These are phyloP conservation scores for Luehdorfia chinensis DNA, from an alignment of 1,140 invertebrate genomes.

Conservation along the genomic window DNA sequence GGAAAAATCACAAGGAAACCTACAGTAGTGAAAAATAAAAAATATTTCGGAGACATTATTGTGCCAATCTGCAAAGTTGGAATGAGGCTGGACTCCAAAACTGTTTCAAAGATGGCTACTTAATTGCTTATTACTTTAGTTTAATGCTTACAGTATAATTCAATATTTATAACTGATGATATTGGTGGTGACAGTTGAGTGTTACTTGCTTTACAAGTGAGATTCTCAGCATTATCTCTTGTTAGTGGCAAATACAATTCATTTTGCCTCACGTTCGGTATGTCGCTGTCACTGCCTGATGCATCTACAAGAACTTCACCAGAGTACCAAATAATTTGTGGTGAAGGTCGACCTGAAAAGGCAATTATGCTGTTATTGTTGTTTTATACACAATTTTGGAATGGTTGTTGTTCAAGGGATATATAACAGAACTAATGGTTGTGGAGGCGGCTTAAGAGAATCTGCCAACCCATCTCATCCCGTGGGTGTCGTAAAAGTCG, in stretches of 20 bases:
- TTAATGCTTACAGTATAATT: conserved; percentile 66
- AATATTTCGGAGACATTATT: too few relatives aligned
- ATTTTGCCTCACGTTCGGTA: conserved; percentile 79
- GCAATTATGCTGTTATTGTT: neutral
- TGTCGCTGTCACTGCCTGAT: conserved; percentile 78
- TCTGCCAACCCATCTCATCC: too few relatives aligned
- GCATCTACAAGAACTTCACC: conserved; percentile 83
- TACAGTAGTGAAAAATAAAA: conserved; percentile 6
- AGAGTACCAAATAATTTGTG: conserved; percentile 83
- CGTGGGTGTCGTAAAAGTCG: too few relatives aligned
- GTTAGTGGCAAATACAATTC: conserved; percentile 79
- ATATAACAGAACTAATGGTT: too few relatives aligned
- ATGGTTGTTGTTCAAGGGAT: too few relatives aligned
- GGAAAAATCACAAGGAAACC: too few relatives aligned
- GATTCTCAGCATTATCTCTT: conserved; percentile 78
- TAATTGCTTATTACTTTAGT: too few relatives aligned
- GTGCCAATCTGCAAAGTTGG: too few relatives aligned
- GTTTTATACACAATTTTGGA: too few relatives aligned
- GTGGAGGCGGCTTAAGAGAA: too few relatives aligned
- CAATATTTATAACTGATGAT: conserved; percentile 50
- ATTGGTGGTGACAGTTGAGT: conserved; percentile 80
- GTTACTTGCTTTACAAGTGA: conserved; percentile 83
- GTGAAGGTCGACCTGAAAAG: conserved; percentile 79
- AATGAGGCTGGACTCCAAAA: too few relatives aligned
- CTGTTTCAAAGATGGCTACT: too few relatives aligned